Evolutionary conservation across 2,797 vertebrate genomes (phyloP).

Genomic region (Apogon talboti): DNA sequence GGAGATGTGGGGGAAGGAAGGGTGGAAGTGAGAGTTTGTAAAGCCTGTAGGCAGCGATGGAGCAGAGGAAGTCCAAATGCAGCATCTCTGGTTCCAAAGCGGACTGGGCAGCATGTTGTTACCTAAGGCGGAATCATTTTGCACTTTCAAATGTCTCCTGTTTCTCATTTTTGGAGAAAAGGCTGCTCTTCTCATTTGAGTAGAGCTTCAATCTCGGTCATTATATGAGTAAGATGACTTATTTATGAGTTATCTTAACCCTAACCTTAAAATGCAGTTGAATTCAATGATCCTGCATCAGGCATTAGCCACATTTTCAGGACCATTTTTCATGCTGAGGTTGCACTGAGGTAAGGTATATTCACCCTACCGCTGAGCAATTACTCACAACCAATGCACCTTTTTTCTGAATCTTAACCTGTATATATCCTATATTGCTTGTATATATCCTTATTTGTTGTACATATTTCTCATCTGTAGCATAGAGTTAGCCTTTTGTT

Average conservation of each 20-base stretch:
- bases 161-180: constrained; percentile 23
- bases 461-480: too few relatives aligned
- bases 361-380: too few relatives aligned
- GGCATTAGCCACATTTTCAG: background rate
- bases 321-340: background rate
- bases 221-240: background rate
- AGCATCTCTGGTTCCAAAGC: constrained; percentile 28
- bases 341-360: too few relatives aligned
- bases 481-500: too few relatives aligned
- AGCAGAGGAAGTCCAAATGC: constrained; percentile 54
- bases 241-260: background rate
- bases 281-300: constrained; percentile 7
- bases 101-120: constrained; percentile 28
- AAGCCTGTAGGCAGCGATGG: constrained; percentile 53
- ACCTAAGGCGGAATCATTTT: constrained; percentile 39
- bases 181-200: constrained; percentile 26
- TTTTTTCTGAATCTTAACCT: too few relatives aligned
- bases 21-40: constrained; percentile 43
- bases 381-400: too few relatives aligned
- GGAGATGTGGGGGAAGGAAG: constrained; percentile 35
- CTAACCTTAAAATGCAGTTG: background rate
- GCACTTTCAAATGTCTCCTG: constrained; percentile 35
- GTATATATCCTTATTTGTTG: too few relatives aligned
- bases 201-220: constrained; percentile 14
- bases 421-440: too few relatives aligned